These are phyloP conservation scores for Himalopsyche anomala DNA, from an alignment of 2,888 invertebrate species.

Conservation along the genomic window DNA sequence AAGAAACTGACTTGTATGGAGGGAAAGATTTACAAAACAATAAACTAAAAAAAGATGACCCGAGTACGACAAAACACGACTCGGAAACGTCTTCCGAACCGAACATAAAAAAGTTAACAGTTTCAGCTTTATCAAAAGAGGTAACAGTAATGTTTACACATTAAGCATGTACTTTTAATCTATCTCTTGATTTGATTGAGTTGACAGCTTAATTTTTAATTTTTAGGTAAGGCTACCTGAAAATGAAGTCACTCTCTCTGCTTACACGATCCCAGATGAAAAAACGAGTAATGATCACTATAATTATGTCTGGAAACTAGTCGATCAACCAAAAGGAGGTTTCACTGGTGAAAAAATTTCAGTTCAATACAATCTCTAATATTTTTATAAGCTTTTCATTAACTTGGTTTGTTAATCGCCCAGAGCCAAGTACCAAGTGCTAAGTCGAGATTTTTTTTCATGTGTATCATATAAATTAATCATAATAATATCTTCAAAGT, in stretches of 20 bases:
- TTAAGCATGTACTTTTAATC: background rate
- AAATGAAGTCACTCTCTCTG: conserved; percentile 89
- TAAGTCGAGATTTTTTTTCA: too few species aligned
- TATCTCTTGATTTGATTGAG: background rate
- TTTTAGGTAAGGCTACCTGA: conserved; percentile 80
- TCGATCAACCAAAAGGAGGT: conserved; percentile 89
- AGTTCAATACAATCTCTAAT: too few species aligned
- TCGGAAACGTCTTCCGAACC: conserved; percentile 72
- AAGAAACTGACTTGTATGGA: conserved; percentile 70
- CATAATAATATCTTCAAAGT: background rate
- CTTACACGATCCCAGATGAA: conserved; percentile 87
- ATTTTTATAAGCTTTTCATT: too few species aligned
- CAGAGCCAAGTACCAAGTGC: too few species aligned
- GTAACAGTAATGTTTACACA: conserved; percentile 71
- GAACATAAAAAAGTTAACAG: conserved; percentile 82
- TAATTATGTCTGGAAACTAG: conserved; percentile 91
- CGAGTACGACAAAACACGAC: conserved; percentile 46
- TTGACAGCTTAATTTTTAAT: conserved; percentile 4
- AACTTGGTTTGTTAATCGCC: too few species aligned
- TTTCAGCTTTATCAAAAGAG: conserved; percentile 86
- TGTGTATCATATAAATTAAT: background rate
- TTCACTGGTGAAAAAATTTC: conserved; percentile 72
- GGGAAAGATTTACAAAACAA: conserved; percentile 70
- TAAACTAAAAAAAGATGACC: conserved; percentile 60
- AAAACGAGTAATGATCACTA: conserved; percentile 84